phyloP scores from a whole-genome alignment of 2,113 vertebrate genomes.

The Galeopterus variegatus region DNA sequence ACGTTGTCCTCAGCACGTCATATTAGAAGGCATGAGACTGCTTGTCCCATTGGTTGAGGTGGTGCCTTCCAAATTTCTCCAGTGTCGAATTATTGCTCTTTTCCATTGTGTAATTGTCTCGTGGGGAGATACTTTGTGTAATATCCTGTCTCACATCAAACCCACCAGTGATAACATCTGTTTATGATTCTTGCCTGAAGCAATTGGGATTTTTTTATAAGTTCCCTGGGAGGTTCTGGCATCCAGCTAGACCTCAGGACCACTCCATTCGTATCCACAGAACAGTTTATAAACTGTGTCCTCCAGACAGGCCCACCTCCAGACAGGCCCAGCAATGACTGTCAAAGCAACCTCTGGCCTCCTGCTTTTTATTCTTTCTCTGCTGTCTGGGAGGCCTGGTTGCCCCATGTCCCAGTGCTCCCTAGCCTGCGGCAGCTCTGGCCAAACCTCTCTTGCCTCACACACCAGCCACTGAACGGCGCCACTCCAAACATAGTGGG shows the following conservation, averaged over 20 bases:
- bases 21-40: background rate
- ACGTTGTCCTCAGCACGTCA: background rate
- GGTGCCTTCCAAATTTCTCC: background rate
- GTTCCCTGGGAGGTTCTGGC: background rate
- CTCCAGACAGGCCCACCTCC: background rate
- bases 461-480: background rate
- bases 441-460: background rate
- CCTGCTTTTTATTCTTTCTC: background rate
- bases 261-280: background rate
- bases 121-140: background rate
- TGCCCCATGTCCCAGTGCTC: background rate
- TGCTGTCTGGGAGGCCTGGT: background rate
- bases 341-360: background rate
- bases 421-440: background rate
- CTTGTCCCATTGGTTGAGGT: background rate
- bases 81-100: background rate
- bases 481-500: too few relatives aligned
- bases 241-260: background rate
- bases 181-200: background rate
- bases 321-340: background rate
- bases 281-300: background rate
- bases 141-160: background rate
- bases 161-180: background rate
- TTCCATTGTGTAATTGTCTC: background rate
- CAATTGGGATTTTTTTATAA: background rate